A percentile compares a stretch with the other conserved stretches of the same genome.
phyloP scores from a whole-genome alignment of 2,888 invertebrate genomes.

The Parochlus steinenii region DNA sequence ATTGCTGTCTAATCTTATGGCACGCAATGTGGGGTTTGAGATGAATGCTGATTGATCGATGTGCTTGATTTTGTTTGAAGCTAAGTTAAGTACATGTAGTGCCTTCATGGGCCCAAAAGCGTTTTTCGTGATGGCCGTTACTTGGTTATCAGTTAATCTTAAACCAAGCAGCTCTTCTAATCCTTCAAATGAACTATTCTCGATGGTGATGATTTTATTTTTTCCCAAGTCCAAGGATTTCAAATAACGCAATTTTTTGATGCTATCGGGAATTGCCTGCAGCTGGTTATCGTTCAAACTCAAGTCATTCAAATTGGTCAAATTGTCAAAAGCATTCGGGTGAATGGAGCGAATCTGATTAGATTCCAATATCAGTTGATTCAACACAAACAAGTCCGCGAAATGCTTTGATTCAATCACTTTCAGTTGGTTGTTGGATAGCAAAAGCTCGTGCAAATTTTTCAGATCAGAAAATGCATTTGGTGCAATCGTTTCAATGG shows the following conservation, averaged over 20 bases:
- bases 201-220: constrained; percentile 57
- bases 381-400: constrained; percentile 53
- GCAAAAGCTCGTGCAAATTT: constrained; percentile 57
- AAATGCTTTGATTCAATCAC: constrained; percentile 53
- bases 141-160: constrained; percentile 63
- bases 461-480: constrained; percentile 58
- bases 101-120: constrained; percentile 53
- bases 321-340: constrained; percentile 55
- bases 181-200: constrained; percentile 54
- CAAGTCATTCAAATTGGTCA: constrained; percentile 60
- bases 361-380: constrained; percentile 55
- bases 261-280: constrained; percentile 50
- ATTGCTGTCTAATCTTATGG: constrained; percentile 62
- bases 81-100: constrained; percentile 62
- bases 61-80: constrained; percentile 59
- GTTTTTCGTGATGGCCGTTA: constrained; percentile 56
- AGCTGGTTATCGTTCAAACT: constrained; percentile 58
- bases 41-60: constrained; percentile 65
- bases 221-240: constrained; percentile 67
- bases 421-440: constrained; percentile 53
- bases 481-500: constrained; percentile 49
- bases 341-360: constrained; percentile 55
- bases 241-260: constrained; percentile 49
- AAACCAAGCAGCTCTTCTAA: constrained; percentile 58
- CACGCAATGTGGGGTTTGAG: constrained; percentile 53